Evolutionary conservation across 2,797 vertebrate species (phyloP), one percentile per base, ranked within the genome.

Genomic region (Halcyon chelicuti): DNA sequence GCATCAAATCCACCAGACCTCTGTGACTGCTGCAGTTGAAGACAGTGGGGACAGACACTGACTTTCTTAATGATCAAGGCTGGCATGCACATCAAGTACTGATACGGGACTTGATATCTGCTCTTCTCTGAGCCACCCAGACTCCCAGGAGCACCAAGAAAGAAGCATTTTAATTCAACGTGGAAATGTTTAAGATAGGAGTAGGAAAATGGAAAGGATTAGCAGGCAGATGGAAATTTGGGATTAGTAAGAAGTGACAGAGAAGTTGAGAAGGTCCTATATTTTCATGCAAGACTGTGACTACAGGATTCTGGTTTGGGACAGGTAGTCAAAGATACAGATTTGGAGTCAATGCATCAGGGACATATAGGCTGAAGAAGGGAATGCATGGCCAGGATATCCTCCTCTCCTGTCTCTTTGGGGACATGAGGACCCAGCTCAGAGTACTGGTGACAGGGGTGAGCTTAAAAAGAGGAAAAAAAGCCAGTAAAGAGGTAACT

Each of bases 1-100:
- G 10, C 10, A 28, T 12, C 1, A 0, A 42, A 11, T 5, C 49
- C 49, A 57, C 18, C 61, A 68, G 55, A 49, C 21, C 37, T 46
- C 68, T 76, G 4, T 0, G 0, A 12, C 23, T 39, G n/a, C 23
- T 62, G n/a, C 65, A 35, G 35, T 0, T 74, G 52, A 91, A 82
- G 42, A 12, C 13, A 58, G 11, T 2, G 6, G 16, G 67, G 25
- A 35, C 54, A 75, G 61, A 46, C 19, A 23, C 0, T 52, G 31
- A 26, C 16, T 51, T 88, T 58, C 9, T 26, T 39, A 42, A 7
- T 5, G 35, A 51, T 4, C 6, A 88, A 52, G 17, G 18, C 20
- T 75, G 23, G 6, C 2, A 3, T 52, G 76, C 18, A 39, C 83
- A 63, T 21, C 1, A 2, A 60, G 28, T 14, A 8, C 10, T 71